Conservation (phyloP, 2,113 vertebrate species). For the Tichodroma muraria region DNA sequence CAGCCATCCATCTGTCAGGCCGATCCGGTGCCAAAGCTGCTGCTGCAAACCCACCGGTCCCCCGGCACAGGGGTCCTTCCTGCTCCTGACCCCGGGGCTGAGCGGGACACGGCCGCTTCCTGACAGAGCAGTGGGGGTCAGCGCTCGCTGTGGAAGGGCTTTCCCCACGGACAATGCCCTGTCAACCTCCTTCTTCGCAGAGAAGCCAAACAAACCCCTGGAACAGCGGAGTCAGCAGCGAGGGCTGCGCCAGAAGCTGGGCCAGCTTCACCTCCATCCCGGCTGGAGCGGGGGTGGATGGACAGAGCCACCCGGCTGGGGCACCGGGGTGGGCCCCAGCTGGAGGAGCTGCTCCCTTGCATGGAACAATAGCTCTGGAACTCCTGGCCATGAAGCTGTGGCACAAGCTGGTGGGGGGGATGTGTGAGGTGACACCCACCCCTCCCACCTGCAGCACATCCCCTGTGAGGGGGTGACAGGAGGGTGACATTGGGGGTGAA, state of each 20-base stretch:
- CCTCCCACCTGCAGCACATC: not conserved
- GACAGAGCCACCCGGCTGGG: not conserved
- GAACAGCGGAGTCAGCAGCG: not conserved
- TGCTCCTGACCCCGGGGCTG: not conserved
- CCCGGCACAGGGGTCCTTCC: not conserved
- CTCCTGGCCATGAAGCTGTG: not conserved
- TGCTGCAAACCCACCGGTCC: not conserved
- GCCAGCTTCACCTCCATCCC: not conserved
- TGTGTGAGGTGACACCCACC: not conserved
- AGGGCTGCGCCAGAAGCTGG: not conserved
- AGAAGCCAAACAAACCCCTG: not conserved
- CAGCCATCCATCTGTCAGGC: not conserved
- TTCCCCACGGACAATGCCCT: not conserved
- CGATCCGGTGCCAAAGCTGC: not conserved
- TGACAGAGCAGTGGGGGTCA: not conserved
- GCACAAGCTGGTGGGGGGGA: accelerated
- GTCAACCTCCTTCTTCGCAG: not conserved
- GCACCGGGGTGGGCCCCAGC: not conserved
- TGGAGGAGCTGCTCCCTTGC: not conserved
- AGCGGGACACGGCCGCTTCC: no score
- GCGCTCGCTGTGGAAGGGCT: not conserved
- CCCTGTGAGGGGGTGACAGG: not conserved
- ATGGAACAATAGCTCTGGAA: accelerated
- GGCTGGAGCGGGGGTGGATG: accelerated
- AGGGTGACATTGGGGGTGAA: not conserved